These are phyloP conservation scores for Belonocnema kinseyi DNA, from an alignment of 1,140 invertebrate genomes.

Conservation along the genomic window DNA sequence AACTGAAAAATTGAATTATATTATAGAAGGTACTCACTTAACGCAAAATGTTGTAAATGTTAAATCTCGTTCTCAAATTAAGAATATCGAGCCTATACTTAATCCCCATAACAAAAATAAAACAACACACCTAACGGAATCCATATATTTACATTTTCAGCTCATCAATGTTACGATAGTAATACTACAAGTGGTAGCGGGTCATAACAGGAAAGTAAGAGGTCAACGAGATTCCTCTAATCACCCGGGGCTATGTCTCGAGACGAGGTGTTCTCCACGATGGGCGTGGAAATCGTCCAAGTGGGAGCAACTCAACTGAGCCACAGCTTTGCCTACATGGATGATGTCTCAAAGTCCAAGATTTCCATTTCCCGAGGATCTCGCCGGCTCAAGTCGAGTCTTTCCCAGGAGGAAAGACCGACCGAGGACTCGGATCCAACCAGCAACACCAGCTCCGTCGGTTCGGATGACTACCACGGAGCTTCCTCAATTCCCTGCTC, in stretches of 20 bases:
- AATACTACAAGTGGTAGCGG: background rate
- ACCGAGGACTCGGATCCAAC: slow-evolving; percentile 6
- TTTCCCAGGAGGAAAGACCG: background rate
- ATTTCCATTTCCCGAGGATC: background rate
- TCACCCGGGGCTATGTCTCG: background rate
- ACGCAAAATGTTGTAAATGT: too few species aligned
- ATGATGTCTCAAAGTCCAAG: slow-evolving; percentile 14
- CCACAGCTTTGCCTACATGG: slow-evolving; percentile 12
- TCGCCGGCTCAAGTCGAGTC: background rate
- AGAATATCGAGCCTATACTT: too few species aligned
- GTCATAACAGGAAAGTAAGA: background rate
- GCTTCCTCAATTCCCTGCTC: slow-evolving; percentile 8
- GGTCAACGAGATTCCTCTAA: slow-evolving; percentile 1
- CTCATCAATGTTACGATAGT: background rate
- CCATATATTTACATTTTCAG: background rate
- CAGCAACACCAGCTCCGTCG: slow-evolving; percentile 13
- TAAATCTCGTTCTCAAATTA: too few species aligned
- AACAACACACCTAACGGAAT: too few species aligned
- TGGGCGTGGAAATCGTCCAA: slow-evolving; percentile 19
- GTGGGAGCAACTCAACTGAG: background rate
- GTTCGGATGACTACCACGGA: slow-evolving; percentile 9
- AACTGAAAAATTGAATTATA: too few species aligned
- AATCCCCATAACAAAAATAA: too few species aligned
- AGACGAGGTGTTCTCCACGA: background rate
- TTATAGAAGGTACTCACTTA: too few species aligned